Evolutionary conservation across 2,797 vertebrate genomes (phyloP).

Genomic region (Acanthurus lineatus): DNA sequence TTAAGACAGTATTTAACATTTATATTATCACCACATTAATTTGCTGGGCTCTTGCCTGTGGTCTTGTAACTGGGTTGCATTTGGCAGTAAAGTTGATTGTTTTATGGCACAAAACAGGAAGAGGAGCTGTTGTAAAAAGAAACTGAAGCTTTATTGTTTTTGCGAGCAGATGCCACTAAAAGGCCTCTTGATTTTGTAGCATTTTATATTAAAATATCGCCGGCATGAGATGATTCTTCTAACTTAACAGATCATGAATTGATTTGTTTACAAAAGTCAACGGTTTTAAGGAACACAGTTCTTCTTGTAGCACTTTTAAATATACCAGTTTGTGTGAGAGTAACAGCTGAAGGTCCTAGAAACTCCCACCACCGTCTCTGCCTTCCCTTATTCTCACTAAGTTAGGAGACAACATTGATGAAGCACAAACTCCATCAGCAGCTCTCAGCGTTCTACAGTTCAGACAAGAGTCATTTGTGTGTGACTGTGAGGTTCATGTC

Average conservation of each 20-base stretch:
- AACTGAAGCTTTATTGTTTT: constrained; percentile 12
- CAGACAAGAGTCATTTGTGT: constrained; percentile 54
- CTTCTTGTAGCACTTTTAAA: constrained; percentile 21
- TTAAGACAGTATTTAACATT: constrained; percentile 28
- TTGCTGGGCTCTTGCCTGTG: constrained; percentile 25
- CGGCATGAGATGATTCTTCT: background rate
- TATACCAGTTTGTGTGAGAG: constrained; percentile 35
- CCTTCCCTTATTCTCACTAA: constrained; percentile 36
- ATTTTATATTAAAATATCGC: background rate
- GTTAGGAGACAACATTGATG: constrained; percentile 34
- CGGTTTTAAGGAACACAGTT: constrained; percentile 1
- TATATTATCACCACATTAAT: constrained; percentile 36
- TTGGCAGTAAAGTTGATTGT: constrained; percentile 28
- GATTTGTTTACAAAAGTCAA: constrained; percentile 22
- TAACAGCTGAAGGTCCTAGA: constrained; percentile 46
- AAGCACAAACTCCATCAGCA: constrained; percentile 23
- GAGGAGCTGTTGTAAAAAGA: constrained; percentile 5
- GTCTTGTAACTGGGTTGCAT: background rate
- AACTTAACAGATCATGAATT: background rate
- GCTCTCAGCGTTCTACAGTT: constrained; percentile 18
- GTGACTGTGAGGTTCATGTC: constrained; percentile 17
- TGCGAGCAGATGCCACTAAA: constrained; percentile 3
- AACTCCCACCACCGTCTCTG: constrained; percentile 66
- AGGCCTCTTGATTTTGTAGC: constrained; percentile 26
- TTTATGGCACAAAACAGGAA: constrained; percentile 56